phyloP scores from a whole-genome alignment of 2,113 vertebrate genomes.

The Ciconia maguari region DNA sequence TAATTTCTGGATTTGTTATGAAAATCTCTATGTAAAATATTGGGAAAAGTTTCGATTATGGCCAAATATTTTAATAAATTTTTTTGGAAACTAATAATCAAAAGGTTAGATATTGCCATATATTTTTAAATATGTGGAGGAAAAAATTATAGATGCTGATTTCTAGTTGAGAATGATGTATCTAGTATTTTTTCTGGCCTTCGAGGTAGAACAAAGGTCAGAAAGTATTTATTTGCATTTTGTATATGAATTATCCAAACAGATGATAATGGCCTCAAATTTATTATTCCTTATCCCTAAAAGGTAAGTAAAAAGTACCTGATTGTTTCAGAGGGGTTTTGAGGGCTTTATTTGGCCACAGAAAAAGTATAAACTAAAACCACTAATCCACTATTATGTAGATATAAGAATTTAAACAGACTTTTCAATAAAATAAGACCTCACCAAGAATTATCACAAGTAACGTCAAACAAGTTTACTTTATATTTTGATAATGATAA shows the following conservation, averaged over 20 bases:
- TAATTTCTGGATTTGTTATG: not conserved
- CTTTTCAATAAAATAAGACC: not conserved
- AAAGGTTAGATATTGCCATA: not conserved
- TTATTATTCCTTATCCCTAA: not conserved
- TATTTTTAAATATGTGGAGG: not conserved
- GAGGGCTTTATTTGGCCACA: not conserved
- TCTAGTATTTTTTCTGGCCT: not conserved
- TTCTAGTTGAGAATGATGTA: not conserved
- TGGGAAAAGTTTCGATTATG: not conserved
- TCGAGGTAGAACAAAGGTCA: not conserved
- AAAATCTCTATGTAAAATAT: not conserved
- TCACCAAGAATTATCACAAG: not conserved
- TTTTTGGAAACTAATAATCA: not conserved
- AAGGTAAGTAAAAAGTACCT: not conserved
- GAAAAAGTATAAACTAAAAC: not conserved
- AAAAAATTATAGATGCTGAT: not conserved
- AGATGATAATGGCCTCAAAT: not conserved
- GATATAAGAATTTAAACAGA: not conserved
- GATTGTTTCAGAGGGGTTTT: not conserved
- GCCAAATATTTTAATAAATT: not conserved
- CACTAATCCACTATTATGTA: not conserved
- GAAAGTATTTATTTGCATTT: not conserved
- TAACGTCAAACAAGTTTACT: not conserved
- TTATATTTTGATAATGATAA: not conserved
- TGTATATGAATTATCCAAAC: not conserved